Conservation (phyloP, 2,797 vertebrate genomes). For the Pachyuromys duprasi region DNA sequence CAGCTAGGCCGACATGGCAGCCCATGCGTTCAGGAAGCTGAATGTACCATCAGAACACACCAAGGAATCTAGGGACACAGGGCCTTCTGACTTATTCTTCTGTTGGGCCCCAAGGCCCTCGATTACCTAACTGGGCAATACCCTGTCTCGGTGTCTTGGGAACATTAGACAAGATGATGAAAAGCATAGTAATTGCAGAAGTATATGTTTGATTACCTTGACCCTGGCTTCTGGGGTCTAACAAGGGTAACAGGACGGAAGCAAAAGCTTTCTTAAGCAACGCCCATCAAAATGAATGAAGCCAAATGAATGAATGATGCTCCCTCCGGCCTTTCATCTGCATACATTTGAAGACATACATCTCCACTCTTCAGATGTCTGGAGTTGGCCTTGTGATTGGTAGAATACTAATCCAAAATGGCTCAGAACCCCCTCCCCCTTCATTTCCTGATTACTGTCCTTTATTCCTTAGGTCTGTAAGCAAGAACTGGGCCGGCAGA, state of each 20-base stretch:
- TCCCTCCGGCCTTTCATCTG: slow-evolving; percentile 66
- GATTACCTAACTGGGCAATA: too few species aligned
- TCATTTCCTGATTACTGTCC: slow-evolving; percentile 81
- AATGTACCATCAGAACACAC: not conserved
- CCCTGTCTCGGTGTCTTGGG: not conserved
- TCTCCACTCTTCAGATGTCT: slow-evolving; percentile 74
- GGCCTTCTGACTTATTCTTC: not conserved
- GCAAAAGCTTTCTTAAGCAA: slow-evolving; percentile 72
- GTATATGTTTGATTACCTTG: not conserved
- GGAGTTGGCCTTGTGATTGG: slow-evolving; percentile 84
- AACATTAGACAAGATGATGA: not conserved
- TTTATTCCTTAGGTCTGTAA: slow-evolving; percentile 45
- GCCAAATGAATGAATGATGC: too few species aligned
- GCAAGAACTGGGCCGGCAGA: slow-evolving; percentile 61
- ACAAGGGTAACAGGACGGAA: slow-evolving; percentile 72
- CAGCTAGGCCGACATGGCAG: not conserved
- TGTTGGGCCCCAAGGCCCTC: not conserved
- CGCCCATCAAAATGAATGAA: slow-evolving; percentile 81
- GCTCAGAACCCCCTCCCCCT: slow-evolving; percentile 28
- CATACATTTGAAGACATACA: slow-evolving; percentile 75
- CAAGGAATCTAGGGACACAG: not conserved
- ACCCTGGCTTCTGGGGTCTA: slow-evolving; percentile 67
- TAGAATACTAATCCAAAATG: slow-evolving; percentile 78
- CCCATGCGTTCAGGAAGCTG: not conserved
- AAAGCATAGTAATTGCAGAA: not conserved